A percentile compares a stretch with the other conserved stretches of the same genome.
Conservation (phyloP, 2,113 vertebrate genomes). For the Nothocercus julius region DNA sequence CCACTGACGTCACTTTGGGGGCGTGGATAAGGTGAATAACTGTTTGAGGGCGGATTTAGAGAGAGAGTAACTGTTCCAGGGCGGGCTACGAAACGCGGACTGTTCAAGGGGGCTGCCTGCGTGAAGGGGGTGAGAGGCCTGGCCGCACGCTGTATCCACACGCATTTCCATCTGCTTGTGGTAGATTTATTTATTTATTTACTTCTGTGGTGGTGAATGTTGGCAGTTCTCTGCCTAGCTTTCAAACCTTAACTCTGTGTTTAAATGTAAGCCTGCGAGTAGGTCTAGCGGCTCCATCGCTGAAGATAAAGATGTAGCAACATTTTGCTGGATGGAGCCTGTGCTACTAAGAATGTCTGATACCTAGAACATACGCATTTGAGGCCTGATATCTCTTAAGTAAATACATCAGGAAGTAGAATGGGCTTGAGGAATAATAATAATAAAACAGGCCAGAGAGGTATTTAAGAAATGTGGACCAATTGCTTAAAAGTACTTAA, state of each 20-base stretch:
- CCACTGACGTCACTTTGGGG: slow-evolving; percentile 73
- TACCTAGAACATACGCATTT: neutral
- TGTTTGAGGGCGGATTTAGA: slow-evolving; percentile 53
- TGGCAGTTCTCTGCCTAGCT: neutral
- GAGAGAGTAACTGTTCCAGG: slow-evolving; percentile 68
- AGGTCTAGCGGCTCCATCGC: neutral
- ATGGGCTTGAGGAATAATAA: neutral
- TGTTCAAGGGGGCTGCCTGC: slow-evolving; percentile 48
- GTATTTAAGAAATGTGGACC: neutral
- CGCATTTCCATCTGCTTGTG: neutral
- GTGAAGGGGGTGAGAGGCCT: neutral
- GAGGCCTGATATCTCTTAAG: neutral
- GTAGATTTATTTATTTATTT: neutral
- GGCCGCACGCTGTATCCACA: neutral
- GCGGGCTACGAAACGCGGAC: slow-evolving; percentile 35
- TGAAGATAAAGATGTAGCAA: neutral
- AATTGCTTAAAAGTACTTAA: neutral
- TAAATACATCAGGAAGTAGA: neutral
- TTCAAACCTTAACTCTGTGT: neutral
- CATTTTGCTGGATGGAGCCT: neutral
- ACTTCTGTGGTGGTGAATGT: neutral
- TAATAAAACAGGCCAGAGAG: neutral
- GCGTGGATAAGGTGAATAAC: slow-evolving; percentile 70
- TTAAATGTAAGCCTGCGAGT: neutral
- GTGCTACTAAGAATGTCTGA: neutral